Evolutionary conservation across 2,113 vertebrate genomes (phyloP).

Genomic region (Podilymbus podiceps): DNA sequence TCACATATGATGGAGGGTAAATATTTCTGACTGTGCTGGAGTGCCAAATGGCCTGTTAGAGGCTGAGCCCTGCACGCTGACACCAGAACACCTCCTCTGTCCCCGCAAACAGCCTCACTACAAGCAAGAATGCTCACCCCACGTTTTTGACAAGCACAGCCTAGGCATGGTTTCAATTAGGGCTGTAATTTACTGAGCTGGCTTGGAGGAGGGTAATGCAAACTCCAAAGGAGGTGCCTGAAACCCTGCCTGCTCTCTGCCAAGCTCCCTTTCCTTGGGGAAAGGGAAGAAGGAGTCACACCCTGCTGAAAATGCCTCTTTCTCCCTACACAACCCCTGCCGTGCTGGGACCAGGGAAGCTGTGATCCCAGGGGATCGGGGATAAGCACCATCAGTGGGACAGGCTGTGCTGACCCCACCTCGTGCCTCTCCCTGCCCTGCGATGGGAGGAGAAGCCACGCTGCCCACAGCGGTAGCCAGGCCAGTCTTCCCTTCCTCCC

Average conservation of each 20-base stretch:
- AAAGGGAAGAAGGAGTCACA: neutral
- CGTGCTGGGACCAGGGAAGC: neutral
- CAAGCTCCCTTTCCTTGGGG: neutral
- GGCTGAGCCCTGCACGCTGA: too few relatives aligned
- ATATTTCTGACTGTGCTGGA: neutral
- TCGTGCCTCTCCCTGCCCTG: neutral
- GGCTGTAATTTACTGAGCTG: neutral
- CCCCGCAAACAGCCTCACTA: neutral
- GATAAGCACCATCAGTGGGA: neutral
- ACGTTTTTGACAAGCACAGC: rapidly evolving
- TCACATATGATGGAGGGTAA: rapidly evolving
- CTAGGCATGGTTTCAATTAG: neutral
- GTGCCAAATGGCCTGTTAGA: neutral
- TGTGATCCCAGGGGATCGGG: neutral
- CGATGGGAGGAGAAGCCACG: neutral
- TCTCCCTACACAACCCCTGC: neutral
- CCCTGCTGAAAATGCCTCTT: neutral
- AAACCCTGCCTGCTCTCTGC: neutral
- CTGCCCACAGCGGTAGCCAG: neutral
- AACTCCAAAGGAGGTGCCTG: neutral
- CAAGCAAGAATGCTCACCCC: neutral
- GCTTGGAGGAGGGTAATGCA: neutral
- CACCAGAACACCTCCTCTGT: neutral
- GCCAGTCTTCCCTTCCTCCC: neutral
- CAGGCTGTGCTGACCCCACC: neutral